A percentile compares a stretch with the other conserved stretches of the same genome.
Evolutionary conservation across 1,140 invertebrate genomes (phyloP).

Genomic region (Himalopsyche phryganea): DNA sequence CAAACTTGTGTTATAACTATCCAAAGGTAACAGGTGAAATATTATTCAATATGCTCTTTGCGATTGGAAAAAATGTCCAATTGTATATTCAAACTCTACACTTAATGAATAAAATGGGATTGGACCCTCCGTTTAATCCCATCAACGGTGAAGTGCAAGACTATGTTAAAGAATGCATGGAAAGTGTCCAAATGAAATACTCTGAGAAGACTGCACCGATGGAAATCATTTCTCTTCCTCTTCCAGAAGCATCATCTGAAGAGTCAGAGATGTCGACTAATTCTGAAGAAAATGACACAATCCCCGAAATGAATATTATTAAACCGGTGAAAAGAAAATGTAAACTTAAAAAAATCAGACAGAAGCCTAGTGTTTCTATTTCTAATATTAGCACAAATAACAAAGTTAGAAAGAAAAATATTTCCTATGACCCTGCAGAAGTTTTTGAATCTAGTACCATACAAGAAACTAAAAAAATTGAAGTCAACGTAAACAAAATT

Average conservation of each 20-base stretch:
- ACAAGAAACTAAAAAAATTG: slow-evolving; percentile 60
- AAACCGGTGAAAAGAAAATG: slow-evolving; percentile 57
- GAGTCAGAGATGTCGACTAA: slow-evolving; percentile 84
- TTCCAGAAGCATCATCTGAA: slow-evolving; percentile 37
- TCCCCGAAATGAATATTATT: slow-evolving; percentile 39
- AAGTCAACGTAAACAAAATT: slow-evolving; percentile 56
- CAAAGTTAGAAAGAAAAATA: neutral
- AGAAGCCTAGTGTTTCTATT: slow-evolving; percentile 56
- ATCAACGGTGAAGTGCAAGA: slow-evolving; percentile 46
- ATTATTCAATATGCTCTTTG: slow-evolving; percentile 74
- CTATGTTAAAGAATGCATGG: slow-evolving; percentile 44
- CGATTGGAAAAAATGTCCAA: slow-evolving; percentile 68
- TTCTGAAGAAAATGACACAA: slow-evolving; percentile 45
- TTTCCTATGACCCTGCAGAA: slow-evolving; percentile 54
- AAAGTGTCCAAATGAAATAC: slow-evolving; percentile 41
- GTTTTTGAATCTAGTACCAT: slow-evolving; percentile 62
- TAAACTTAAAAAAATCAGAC: slow-evolving; percentile 55
- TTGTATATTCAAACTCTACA: slow-evolving; percentile 88
- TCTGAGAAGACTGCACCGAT: slow-evolving; percentile 34
- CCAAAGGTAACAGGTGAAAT: slow-evolving; percentile 69
- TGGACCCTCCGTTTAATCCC: slow-evolving; percentile 79
- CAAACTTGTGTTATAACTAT: slow-evolving; percentile 71
- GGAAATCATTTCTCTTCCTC: slow-evolving; percentile 22
- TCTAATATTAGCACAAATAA: neutral
- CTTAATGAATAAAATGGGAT: slow-evolving; percentile 94